Base-by-base conservation (phyloP, 1,140 invertebrate genomes). In the Trissolcus basalis region DNA sequence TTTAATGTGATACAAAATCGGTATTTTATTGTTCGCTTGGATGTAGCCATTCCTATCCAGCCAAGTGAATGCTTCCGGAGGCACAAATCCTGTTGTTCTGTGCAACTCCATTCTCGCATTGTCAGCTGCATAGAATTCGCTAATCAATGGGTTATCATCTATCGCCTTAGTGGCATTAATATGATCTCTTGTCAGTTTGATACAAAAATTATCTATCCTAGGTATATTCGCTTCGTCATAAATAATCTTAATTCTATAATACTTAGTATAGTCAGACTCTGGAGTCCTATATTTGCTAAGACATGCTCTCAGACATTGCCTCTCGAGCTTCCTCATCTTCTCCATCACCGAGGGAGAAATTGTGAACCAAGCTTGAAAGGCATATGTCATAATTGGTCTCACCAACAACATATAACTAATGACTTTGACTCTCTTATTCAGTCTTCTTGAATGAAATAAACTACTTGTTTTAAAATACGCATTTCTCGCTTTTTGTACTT, bases 151-250 rank as follows among this genome's bases (percentile, higher is more conserved):
- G 6, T 27, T 27, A 27, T 27, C 6, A 3, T 27, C 19, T 27
- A 27, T 27, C 1, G 2, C 2, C 19, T 27, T 27, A 3, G 19
- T 27, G 6, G 19, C 1, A 27, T 27, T 27, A 6, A 39, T 39
- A 9, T 39, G 36, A 39, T 39, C 9, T 39, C 36, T 39, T 1
- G 27, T 55, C 13, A 55, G 27, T 55, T 44, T 55, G 3, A 55
- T 19, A 9, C 41, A 43, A 12, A 43, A 44, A 16, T 43, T 55
- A 27, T 55, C 53, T n/a, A 55, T 44, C 43, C 53, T 43, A 4
- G 39, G 36, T 1, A 43, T 55, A 13, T 55, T 43, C 0, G 53
- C 39, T 55, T 10, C 8, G 14, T 19, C 43, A 11, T 53, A 53
- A 10, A 55, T 19, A 7, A 32, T 27, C 27, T 32, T 16, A 9